Evolutionary conservation across 2,113 vertebrate genomes (phyloP).

Genomic region (Phyllopteryx taeniolatus): DNA sequence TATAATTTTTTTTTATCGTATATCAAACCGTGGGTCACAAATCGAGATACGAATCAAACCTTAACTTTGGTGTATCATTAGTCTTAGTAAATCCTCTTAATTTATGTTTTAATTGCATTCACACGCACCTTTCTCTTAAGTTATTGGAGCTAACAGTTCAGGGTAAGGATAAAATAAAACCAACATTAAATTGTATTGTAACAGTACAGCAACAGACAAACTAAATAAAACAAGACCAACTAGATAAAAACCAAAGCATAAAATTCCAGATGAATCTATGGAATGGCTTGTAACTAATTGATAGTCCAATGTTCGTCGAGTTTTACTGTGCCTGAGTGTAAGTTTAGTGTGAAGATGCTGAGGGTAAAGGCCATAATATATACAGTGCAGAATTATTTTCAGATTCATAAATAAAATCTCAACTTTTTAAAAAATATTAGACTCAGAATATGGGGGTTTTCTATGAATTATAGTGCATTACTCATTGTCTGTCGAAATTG

Average conservation of each 20-base stretch:
- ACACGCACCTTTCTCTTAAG: no score
- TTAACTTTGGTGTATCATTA: no score
- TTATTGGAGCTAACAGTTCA: no score
- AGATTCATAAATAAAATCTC: background rate
- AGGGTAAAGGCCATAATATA: background rate
- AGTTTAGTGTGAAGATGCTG: background rate
- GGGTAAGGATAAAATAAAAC: no score
- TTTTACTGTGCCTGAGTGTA: background rate
- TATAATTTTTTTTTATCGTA: no score
- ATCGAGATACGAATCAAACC: no score
- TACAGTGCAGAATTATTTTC: background rate
- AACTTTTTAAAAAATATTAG: background rate
- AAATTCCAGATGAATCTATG: background rate
- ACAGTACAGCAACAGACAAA: no score
- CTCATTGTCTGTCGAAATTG: background rate
- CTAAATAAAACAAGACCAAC: background rate
- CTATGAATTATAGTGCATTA: background rate
- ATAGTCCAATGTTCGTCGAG: background rate
- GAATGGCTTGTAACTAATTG: background rate
- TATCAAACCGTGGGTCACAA: no score
- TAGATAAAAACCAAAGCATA: background rate
- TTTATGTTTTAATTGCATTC: no score
- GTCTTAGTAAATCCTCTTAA: no score
- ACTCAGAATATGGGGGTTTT: background rate
- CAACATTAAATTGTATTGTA: no score